phyloP scores from a whole-genome alignment of 2,888 invertebrate species.

The Phyllotreta cruciferae region DNA sequence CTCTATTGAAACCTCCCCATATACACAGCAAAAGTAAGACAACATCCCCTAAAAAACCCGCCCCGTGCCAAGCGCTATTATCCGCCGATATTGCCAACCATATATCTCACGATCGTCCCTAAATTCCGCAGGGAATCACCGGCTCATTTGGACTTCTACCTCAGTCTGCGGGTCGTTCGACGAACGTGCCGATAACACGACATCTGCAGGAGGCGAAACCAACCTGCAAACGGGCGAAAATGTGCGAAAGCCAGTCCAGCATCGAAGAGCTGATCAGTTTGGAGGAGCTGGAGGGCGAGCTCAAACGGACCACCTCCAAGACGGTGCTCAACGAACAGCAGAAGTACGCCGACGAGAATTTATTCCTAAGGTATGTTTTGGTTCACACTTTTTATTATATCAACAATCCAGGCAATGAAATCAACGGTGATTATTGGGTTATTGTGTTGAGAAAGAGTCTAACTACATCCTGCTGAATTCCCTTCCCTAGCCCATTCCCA shows the following conservation, averaged over 20 bases:
- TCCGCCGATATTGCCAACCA: no score
- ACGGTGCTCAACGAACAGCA: slow-evolving; percentile 60
- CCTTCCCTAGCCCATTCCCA: no score
- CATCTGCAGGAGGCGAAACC: slow-evolving; percentile 33
- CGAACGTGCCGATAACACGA: slow-evolving; percentile 56
- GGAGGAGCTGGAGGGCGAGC: slow-evolving; percentile 53
- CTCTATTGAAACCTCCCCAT: neutral
- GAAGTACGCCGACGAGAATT: slow-evolving; percentile 75
- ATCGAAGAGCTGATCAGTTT: slow-evolving; percentile 58
- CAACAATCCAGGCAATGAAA: no score
- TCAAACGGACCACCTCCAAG: slow-evolving; percentile 50
- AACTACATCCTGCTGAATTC: no score
- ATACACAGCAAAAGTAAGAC: neutral
- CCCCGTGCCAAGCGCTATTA: neutral
- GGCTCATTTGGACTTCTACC: slow-evolving; percentile 80
- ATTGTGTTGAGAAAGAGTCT: no score
- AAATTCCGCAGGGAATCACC: slow-evolving; percentile 62
- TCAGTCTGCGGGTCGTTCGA: slow-evolving; percentile 67
- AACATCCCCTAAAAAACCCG: neutral
- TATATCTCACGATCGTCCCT: no score
- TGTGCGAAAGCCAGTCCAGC: slow-evolving; percentile 62
- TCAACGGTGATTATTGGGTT: no score
- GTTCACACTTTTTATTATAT: no score
- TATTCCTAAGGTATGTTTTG: slow-evolving; percentile 65
- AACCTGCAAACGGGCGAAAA: slow-evolving; percentile 43